Evolutionary conservation across 1,140 invertebrate species (phyloP).

Genomic region (Euwallacea fornicatus): DNA sequence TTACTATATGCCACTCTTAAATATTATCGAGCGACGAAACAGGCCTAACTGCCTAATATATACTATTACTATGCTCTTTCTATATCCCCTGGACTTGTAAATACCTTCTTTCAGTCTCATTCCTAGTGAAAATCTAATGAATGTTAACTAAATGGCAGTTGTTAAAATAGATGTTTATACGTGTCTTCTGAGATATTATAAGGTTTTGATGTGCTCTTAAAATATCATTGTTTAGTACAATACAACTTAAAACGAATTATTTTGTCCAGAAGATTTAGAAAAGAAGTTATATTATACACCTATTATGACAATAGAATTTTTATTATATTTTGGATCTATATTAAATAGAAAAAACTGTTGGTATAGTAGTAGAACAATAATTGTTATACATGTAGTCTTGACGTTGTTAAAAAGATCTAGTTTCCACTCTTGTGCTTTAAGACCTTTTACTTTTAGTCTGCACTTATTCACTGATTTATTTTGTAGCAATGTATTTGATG

Average conservation of each 20-base stretch:
- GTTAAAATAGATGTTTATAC: conserved; percentile 26
- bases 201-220: background rate
- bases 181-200: background rate
- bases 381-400: conserved; percentile 45
- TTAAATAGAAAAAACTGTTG: conserved; percentile 44
- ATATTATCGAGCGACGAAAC: conserved; percentile 26
- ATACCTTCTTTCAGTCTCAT: background rate
- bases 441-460: too few relatives aligned
- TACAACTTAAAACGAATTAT: conserved; percentile 27
- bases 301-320: conserved; percentile 51
- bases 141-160: conserved; percentile 13
- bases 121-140: conserved; percentile 17
- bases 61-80: conserved; percentile 40
- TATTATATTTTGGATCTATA: conserved; percentile 48
- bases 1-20: conserved; percentile 25
- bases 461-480: background rate
- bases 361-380: conserved; percentile 48
- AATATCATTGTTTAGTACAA: conserved; percentile 28
- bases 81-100: conserved; percentile 42
- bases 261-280: conserved; percentile 43
- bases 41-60: conserved; percentile 45
- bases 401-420: conserved; percentile 37
- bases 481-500: too few relatives aligned
- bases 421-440: too few relatives aligned
- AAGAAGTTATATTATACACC: conserved; percentile 44